Evolutionary conservation across 2,888 invertebrate species (phyloP), one percentile per base, ranked within the genome.

Genomic region (Oxyteleia sp.): DNA sequence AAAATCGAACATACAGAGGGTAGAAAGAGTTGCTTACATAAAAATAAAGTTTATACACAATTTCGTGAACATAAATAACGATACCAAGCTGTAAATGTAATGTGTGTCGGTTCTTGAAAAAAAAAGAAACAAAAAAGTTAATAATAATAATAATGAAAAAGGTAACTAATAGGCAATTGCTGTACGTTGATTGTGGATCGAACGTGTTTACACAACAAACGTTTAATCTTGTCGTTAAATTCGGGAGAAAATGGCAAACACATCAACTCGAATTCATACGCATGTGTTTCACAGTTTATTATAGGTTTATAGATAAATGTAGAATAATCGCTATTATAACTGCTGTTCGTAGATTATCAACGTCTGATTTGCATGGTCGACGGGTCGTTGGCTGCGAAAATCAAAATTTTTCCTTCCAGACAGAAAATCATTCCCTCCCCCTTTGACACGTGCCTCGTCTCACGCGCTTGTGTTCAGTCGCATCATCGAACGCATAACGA

Each of bases 241-340:
- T 61, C 16, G 41, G 64, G 61, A 59, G 41, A 66, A 41, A 75
- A 80, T 74, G 61, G 78, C 71, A 49, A 82, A 79, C 51, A 83
- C 71, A 82, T 64, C 57, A 84, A 84, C 68, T 85, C 51, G 66
- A 82, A 83, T 85, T 85, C 83, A 68, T 92, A 93, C 92, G 93
- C 91, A 92, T 93, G 91, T 93, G 91, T 93, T 93, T 93, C 92
- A 93, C 92, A 93, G 92, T 93, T 93, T 93, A 93, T 93, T 93
- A 93, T 92, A 93, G 90, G 90, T 93, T n/a, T 93, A 93, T 93
- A 93, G 93, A 93, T 93, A 93, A 93, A 93, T 93, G 92, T 93
- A 92, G 93, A 93, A 92, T 93, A 92, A 90, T 92, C 92, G 92
- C 92, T 93, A 93, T 93, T 90, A 93, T 92, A 93, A 93, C 92